Percentiles rank a stretch among this genome's conserved stretches.
phyloP scores from a whole-genome alignment of 2,113 vertebrate species.

The Mobula birostris region DNA sequence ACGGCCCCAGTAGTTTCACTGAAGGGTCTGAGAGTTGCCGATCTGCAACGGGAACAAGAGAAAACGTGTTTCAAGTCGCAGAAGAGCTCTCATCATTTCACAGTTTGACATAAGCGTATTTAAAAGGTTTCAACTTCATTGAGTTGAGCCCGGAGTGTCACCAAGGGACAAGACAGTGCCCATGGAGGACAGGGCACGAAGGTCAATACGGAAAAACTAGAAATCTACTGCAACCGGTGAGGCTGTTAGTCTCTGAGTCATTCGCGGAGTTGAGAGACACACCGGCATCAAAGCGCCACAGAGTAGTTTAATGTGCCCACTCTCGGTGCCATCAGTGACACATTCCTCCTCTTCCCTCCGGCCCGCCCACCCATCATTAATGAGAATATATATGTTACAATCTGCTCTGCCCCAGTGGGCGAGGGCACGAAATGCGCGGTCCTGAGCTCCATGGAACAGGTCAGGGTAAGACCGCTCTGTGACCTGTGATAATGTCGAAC shows the following conservation, averaged over 20 bases:
- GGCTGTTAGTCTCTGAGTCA: background rate
- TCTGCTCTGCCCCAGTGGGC: background rate
- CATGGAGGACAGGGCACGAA: background rate
- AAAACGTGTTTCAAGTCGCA: background rate
- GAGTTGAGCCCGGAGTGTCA: background rate
- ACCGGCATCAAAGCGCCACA: too few species aligned
- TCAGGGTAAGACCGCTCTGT: background rate
- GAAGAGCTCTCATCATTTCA: background rate
- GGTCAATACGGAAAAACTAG: background rate
- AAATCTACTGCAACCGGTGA: background rate
- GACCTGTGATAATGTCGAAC: background rate
- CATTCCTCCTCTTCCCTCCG: too few species aligned
- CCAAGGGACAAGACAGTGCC: background rate
- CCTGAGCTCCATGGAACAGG: background rate
- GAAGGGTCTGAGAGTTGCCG: slow-evolving; percentile 32
- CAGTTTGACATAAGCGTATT: background rate
- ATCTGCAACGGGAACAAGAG: background rate
- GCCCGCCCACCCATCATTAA: too few species aligned
- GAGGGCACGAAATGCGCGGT: background rate
- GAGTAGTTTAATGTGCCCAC: background rate
- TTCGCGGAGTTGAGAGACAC: background rate
- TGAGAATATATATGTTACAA: background rate
- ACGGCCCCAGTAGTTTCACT: slow-evolving; percentile 9
- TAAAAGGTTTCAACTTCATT: background rate
- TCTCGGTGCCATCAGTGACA: background rate